Base-by-base conservation (phyloP, 92 coral and sea anemone species). In the Epizoanthus fatuus region DNA sequence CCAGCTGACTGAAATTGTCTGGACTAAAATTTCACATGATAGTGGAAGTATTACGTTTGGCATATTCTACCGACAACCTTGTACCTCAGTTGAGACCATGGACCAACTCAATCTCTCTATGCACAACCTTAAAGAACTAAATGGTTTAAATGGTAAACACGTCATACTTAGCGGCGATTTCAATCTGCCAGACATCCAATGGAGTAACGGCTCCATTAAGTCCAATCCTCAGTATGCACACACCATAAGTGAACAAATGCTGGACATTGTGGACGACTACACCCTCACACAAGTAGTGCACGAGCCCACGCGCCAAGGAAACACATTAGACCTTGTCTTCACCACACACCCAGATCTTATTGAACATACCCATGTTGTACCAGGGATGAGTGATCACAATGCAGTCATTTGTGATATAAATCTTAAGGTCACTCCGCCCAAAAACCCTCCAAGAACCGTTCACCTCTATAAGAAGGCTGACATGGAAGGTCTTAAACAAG, bases 321-420 rank as follows among this genome's bases (percentile, higher is more conserved):
- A 42, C 47, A 69, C 75, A 15, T 69, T 69, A 69, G 75, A 69
- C 57, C 75, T 44, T 69, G 57, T 69, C 57, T 69, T 69, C 55
- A 69, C 56, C 55, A 69, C 75, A 44, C 75, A 42, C 75, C 58
- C 75, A 15, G 56, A 69, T 69, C 74, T 69, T 69, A 40, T 69
- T 49, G 74, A 69, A 49, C 35, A 69, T 69, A 69, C 75, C 75
- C 45, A 69, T 32, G 75, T 44, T 69, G 75, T 69, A 44, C 75
- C 75, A 69, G 75, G 75, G 9, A 69, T 69, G 57, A 69, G 75
- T 32, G 75, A 69, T 13, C 74, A 69, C 74, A 69, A 49, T 69
- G 55, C 74, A 19, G 76, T 72, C 77, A 51, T 72, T 73, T 52
- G 79, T 53, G 60, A 52, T 60, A 73, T 52, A 51, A 52, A 73